These are phyloP conservation scores for Mastomys natalensis DNA, from an alignment of 2,113 vertebrate species.

Conservation along the genomic window DNA sequence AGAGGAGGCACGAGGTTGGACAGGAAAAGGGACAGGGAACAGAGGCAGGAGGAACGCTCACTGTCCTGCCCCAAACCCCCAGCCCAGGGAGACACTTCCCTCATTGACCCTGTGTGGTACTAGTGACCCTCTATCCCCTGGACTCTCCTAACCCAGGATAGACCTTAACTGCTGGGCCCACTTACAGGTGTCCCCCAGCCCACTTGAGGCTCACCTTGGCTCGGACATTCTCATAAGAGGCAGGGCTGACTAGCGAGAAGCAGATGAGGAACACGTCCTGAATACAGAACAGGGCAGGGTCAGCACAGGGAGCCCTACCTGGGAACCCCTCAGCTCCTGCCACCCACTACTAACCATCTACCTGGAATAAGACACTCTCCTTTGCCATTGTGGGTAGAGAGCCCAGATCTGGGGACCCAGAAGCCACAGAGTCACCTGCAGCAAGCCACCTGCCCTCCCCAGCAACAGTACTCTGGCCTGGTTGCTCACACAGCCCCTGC, in stretches of 20 bases:
- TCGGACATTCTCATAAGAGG: constrained; percentile 91
- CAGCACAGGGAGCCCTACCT: not conserved
- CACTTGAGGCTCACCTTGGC: constrained; percentile 88
- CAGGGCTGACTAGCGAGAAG: constrained; percentile 91
- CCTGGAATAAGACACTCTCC: not conserved
- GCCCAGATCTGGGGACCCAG: not conserved
- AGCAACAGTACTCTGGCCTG: not conserved
- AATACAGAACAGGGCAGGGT: not conserved
- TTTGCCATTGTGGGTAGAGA: not conserved
- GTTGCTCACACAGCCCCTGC: not conserved
- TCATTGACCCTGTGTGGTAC: not conserved
- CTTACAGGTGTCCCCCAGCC: not conserved
- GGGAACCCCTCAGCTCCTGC: not conserved
- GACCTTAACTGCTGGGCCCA: not conserved
- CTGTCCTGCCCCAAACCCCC: no score
- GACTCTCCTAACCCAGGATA: not conserved
- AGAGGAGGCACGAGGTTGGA: not conserved
- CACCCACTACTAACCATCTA: accelerated
- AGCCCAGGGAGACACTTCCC: not conserved
- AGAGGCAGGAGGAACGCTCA: accelerated
- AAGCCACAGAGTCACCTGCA: not conserved
- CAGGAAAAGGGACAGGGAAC: not conserved
- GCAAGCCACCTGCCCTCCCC: not conserved
- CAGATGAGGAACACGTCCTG: constrained; percentile 93
- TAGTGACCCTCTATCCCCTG: not conserved